These are phyloP conservation scores for Mormyrus proboscirostris DNA, from an alignment of 2,797 vertebrate species.

Conservation along the genomic window DNA sequence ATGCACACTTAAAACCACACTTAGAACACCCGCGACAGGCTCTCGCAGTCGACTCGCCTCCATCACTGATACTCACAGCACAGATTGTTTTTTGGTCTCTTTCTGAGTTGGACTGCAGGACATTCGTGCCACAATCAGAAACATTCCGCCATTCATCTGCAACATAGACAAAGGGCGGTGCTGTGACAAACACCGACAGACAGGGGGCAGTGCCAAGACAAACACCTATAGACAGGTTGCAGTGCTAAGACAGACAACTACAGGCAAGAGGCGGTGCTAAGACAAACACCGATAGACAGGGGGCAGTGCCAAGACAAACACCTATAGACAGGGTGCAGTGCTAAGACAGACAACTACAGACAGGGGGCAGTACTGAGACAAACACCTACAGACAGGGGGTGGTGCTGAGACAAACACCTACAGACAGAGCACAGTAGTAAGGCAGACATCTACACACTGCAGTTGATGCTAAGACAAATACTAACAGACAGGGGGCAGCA, in stretches of 20 bases:
- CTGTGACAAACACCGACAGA: conserved; percentile 17
- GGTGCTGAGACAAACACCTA: neutral
- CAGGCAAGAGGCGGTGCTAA: neutral
- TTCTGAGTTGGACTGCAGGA: conserved; percentile 87
- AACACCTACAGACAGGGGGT: neutral
- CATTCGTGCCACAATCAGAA: conserved; percentile 84
- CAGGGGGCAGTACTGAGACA: conserved; percentile 12
- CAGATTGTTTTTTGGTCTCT: conserved; percentile 87
- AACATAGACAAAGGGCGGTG: conserved; percentile 38
- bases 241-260: neutral
- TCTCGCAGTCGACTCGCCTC: neutral
- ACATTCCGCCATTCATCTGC: conserved; percentile 90
- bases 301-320: neutral
- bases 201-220: conserved; percentile 13
- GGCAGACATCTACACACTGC: too few species aligned
- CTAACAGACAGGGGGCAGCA: conserved; percentile 1
- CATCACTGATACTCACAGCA: conserved; percentile 74
- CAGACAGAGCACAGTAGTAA: neutral
- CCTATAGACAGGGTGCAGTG: neutral
- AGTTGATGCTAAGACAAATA: neutral
- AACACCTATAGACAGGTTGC: conserved; percentile 6
- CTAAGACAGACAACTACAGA: neutral
- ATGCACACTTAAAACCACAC: neutral
- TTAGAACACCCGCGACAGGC: neutral
- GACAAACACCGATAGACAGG: conserved; percentile 1